Evolutionary conservation across 2,888 invertebrate species (phyloP).

Genomic region (Noctua pronuba): DNA sequence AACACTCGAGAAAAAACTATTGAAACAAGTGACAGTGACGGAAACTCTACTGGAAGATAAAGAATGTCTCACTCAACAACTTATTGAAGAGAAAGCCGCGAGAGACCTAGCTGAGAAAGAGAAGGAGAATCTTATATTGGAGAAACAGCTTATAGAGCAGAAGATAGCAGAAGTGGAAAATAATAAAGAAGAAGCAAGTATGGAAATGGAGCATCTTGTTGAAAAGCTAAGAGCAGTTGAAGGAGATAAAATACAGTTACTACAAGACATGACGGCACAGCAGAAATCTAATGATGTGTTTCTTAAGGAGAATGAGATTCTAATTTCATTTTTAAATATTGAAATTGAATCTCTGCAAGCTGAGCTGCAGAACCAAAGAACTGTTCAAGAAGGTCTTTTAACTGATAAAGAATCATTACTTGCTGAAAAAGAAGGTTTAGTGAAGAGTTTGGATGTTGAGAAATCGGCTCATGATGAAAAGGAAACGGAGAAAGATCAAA

Average conservation of each 20-base stretch:
- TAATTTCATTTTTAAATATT: conserved; percentile 34
- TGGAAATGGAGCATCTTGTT: conserved; percentile 44
- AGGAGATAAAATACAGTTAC: conserved; percentile 54
- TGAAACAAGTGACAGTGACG: conserved; percentile 59
- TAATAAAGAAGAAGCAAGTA: conserved; percentile 50
- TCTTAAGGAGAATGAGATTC: conserved; percentile 53
- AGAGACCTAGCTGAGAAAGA: conserved; percentile 73
- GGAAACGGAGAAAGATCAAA: conserved; percentile 67
- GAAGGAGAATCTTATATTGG: conserved; percentile 63
- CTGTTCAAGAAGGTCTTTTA: conserved; percentile 57
- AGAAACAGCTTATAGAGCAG: conserved; percentile 64
- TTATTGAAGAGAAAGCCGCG: conserved; percentile 72
- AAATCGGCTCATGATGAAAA: conserved; percentile 68
- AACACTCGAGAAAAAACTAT: conserved; percentile 56
- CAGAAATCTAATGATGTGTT: conserved; percentile 41
- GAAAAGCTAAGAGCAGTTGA: conserved; percentile 51
- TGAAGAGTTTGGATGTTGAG: conserved; percentile 62
- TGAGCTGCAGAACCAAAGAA: conserved; percentile 45
- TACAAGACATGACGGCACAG: conserved; percentile 52
- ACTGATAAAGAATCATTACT: conserved; percentile 63
- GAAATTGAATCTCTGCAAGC: conserved; percentile 55
- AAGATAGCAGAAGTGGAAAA: conserved; percentile 51
- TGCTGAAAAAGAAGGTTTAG: conserved; percentile 66
- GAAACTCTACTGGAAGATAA: conserved; percentile 66
- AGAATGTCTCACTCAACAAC: conserved; percentile 73